A percentile compares a stretch with the other conserved stretches of the same genome.
Evolutionary conservation across 2,797 vertebrate species (phyloP).

Genomic region (Chloroceryle amazona): DNA sequence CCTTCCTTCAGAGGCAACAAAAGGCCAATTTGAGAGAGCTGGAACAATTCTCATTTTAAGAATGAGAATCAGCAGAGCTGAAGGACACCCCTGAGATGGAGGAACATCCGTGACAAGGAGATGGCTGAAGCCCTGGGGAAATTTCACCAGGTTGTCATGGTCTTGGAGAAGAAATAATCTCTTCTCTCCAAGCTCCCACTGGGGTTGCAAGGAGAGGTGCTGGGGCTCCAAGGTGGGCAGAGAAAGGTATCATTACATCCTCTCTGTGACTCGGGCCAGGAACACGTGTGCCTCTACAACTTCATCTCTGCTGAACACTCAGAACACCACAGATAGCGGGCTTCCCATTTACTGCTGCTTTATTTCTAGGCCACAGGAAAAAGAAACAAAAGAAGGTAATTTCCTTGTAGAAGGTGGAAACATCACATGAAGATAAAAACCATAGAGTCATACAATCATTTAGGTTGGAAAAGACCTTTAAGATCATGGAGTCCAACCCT

Average conservation of each 20-base stretch:
- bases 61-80: no score
- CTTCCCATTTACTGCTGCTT: not conserved
- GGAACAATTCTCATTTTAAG: not conserved
- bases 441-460: not conserved
- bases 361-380: not conserved
- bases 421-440: not conserved
- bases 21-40: not conserved
- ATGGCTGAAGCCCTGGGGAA: no score
- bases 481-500: not conserved
- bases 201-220: not conserved
- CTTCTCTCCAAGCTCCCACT: no score
- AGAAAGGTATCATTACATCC: not conserved
- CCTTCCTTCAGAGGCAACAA: not conserved
- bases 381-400: not conserved
- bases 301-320: not conserved
- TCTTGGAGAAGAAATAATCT: no score
- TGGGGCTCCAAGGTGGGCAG: not conserved
- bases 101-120: no score
- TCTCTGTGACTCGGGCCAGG: accelerated
- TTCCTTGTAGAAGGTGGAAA: not conserved
- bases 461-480: not conserved
- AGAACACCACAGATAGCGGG: not conserved
- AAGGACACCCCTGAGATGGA: no score
- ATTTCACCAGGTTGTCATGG: no score
- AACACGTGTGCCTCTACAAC: accelerated